These are phyloP conservation scores for Melinopterus prodromus DNA, from an alignment of 2,888 invertebrate genomes.

Conservation along the genomic window DNA sequence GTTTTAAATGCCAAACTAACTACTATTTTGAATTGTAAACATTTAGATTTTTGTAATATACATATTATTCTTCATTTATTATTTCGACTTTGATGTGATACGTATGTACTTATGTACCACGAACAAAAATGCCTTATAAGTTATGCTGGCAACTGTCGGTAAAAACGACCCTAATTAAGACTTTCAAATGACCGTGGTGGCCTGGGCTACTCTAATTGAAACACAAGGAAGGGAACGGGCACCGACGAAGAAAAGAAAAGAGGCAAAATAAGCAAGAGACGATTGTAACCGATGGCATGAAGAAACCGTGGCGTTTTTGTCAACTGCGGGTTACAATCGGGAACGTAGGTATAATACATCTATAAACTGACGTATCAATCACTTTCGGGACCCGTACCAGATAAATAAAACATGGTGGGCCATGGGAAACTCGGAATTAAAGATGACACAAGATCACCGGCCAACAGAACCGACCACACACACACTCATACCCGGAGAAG, in stretches of 20 bases:
- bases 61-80: too few species aligned
- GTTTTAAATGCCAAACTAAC: too few species aligned
- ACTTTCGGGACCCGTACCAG: slow-evolving; percentile 28
- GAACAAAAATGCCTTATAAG: not conserved
- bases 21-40: too few species aligned
- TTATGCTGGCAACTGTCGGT: not conserved
- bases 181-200: not conserved
- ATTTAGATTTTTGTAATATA: too few species aligned
- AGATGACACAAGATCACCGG: slow-evolving; percentile 31
- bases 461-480: slow-evolving; percentile 32
- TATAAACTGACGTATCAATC: slow-evolving; percentile 36
- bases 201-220: not conserved
- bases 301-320: not conserved
- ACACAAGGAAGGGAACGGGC: not conserved
- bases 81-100: too few species aligned
- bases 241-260: not conserved
- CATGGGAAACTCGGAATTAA: slow-evolving; percentile 37
- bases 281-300: not conserved
- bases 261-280: not conserved
- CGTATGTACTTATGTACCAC: too few species aligned
- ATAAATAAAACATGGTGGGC: slow-evolving; percentile 38
- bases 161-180: not conserved
- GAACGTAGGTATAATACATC: slow-evolving; percentile 34
- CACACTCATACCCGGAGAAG: not conserved
- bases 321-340: not conserved